These are phyloP conservation scores for Bothrops jararaca DNA, from an alignment of 2,113 vertebrate species.

Conservation along the genomic window DNA sequence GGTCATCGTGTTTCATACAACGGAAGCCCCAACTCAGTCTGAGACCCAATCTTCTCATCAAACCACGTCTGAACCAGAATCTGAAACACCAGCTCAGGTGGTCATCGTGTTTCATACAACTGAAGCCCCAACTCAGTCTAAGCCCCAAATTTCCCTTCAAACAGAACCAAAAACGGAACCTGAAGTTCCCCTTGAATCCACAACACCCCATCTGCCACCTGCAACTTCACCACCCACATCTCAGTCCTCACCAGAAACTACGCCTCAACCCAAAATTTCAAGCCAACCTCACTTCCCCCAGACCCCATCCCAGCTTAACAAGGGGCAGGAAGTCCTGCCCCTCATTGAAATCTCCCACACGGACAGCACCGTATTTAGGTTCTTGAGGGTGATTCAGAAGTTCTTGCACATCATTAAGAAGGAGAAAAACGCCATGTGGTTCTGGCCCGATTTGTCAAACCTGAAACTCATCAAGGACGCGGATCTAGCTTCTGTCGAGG, in stretches of 20 bases:
- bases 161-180: neutral
- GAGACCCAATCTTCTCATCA: neutral
- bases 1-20: no score
- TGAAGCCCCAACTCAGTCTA: neutral
- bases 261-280: neutral
- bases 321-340: neutral
- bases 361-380: neutral
- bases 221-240: neutral
- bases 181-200: neutral
- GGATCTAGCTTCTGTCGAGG: neutral
- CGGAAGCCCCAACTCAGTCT: neutral
- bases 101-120: neutral
- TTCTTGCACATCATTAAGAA: neutral
- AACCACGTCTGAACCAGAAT: neutral
- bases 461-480: neutral
- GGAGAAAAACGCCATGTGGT: neutral
- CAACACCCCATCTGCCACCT: neutral
- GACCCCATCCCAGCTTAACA: fast-evolving
- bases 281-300: neutral
- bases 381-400: neutral
- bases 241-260: neutral
- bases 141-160: neutral
- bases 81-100: neutral
- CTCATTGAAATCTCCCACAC: neutral
- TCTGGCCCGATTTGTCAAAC: neutral